Base-by-base conservation (phyloP, 2,797 vertebrate genomes). In the Melanotaenia pygmaea region DNA sequence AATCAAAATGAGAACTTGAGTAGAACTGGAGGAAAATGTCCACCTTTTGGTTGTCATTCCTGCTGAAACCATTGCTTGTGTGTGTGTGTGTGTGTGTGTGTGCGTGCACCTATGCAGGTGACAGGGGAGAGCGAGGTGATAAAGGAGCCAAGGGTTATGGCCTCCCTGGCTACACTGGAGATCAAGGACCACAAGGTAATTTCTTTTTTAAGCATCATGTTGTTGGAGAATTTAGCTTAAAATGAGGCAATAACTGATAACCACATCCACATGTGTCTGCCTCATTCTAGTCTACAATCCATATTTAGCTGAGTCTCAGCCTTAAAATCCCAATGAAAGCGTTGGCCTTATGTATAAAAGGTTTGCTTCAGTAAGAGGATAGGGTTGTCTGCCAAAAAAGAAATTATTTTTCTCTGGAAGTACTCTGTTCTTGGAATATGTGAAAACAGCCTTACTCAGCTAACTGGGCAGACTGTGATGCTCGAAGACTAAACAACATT, bases 121-220 rank as follows among this genome's bases (percentile, higher is more conserved):
- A 94, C 65, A 43, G 26, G 71, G 89, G 92, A 86, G 93, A 94
- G 18, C 85, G 74, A 64, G 91, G 94, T 72, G 93, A 93, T 83
- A 91, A 92, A 87, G 90, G 91, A 74, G 57, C 76, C 62, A 94
- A 88, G 79, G 92, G 90, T 76, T 67, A 94, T 1, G 82, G 91
- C 7, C 67, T 94, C 24, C 73, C 90, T 66, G 92, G 93, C 12
- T 84, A 93, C 78, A 75, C 82, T 75, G 90, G 91, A 79, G 94
- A 92, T 30, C 84, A 91, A 26, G 92, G 95, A 66, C 13, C 73
- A 81, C 90, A 80, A 70, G 91, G 93, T 95, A 93, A 91, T 9
- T 38, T 56, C 1, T 35, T 69, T 67, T 6, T 14, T 47, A 18
- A 32, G 53, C 51, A 30, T 30, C 1, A 43, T 20, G 5, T n/a